phyloP scores from a whole-genome alignment of 1,140 invertebrate species.

The Phthorimaea operculella region DNA sequence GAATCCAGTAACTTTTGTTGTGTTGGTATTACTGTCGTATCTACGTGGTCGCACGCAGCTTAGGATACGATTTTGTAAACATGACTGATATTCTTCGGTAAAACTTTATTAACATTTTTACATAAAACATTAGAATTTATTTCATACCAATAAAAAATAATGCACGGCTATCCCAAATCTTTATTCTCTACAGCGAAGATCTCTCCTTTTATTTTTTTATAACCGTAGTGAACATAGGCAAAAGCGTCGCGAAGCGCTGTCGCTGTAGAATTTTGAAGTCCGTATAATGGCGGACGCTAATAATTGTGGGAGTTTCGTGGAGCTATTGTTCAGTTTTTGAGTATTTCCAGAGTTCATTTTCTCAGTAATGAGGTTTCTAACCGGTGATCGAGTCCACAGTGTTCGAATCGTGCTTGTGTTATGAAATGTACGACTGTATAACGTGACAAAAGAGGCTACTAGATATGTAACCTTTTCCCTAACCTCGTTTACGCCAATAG shows the following conservation, averaged over 20 bases:
- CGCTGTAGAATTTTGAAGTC: constrained; percentile 52
- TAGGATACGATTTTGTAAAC: constrained; percentile 62
- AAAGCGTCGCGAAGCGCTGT: constrained; percentile 61
- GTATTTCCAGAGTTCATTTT: constrained; percentile 30
- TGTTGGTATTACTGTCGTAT: constrained; percentile 53
- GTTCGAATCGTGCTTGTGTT: constrained; percentile 57
- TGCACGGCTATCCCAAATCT: too few relatives aligned
- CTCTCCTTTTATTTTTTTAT: constrained; percentile 31
- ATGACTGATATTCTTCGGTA: constrained; percentile 51
- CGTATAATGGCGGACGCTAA: constrained; percentile 66
- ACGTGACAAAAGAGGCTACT: constrained; percentile 63
- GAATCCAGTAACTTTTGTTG: constrained; percentile 11
- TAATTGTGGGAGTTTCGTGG: constrained; percentile 67
- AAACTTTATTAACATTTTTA: constrained; percentile 17
- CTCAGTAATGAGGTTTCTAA: constrained; percentile 48
- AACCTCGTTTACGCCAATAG: constrained; percentile 77
- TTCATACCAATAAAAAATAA: not conserved
- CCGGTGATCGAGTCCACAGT: constrained; percentile 46
- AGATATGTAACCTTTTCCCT: constrained; percentile 73
- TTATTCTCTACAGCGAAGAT: not conserved
- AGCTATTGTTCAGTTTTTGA: constrained; percentile 64
- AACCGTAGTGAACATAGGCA: constrained; percentile 62
- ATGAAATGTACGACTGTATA: constrained; percentile 62
- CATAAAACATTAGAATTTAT: not conserved
- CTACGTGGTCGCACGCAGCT: constrained; percentile 51